A percentile compares a stretch with the other conserved stretches of the same genome.
Evolutionary conservation across 2,888 invertebrate genomes (phyloP).

Genomic region (Exocentrus adspersus): DNA sequence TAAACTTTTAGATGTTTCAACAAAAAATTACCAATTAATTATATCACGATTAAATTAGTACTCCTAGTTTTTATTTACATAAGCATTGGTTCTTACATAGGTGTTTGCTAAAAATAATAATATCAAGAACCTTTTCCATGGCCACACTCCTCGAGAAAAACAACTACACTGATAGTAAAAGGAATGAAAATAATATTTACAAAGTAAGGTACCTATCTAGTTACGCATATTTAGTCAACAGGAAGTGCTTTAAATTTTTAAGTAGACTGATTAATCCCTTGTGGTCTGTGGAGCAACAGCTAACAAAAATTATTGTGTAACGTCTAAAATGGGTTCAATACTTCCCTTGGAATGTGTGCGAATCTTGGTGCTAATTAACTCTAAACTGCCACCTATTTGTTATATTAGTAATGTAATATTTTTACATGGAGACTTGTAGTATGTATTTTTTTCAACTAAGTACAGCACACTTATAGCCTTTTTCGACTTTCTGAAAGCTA

Average conservation of each 20-base stretch:
- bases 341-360: neutral
- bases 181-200: neutral
- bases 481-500: too few relatives aligned
- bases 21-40: too few relatives aligned
- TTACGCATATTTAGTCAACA: neutral
- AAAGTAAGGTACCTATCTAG: neutral
- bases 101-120: too few relatives aligned
- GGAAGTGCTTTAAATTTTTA: neutral
- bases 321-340: constrained; percentile 1
- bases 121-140: too few relatives aligned
- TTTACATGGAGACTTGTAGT: too few relatives aligned
- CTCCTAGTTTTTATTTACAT: too few relatives aligned
- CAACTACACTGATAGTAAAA: neutral
- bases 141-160: too few relatives aligned
- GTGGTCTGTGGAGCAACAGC: neutral
- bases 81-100: too few relatives aligned
- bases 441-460: too few relatives aligned
- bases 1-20: too few relatives aligned
- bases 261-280: neutral
- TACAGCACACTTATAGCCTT: too few relatives aligned
- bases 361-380: neutral
- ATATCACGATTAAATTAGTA: too few relatives aligned
- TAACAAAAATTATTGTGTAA: neutral
- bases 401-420: neutral
- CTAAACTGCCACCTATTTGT: neutral